Conservation (phyloP, 2,888 invertebrate genomes). For the Lasioglossum oenotherae region DNA sequence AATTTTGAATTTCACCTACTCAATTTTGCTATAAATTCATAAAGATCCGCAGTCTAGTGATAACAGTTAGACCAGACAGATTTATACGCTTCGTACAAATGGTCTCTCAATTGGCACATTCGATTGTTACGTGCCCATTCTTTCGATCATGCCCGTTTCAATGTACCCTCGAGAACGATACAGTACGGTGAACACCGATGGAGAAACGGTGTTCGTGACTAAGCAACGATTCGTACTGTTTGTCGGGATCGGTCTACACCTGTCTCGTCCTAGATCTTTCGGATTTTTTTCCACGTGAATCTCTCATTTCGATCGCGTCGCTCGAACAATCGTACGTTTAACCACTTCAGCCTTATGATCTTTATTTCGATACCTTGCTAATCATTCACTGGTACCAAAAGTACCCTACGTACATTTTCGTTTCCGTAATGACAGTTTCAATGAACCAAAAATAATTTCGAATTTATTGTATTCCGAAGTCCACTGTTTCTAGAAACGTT, state of each 20-base stretch:
- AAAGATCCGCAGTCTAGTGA: too few relatives aligned
- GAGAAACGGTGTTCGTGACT: slow-evolving; percentile 63
- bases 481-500: background rate
- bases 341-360: slow-evolving; percentile 2
- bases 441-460: background rate
- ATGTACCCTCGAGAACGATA: slow-evolving; percentile 22
- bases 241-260: slow-evolving; percentile 47
- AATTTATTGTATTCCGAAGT: background rate
- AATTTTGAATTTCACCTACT: too few relatives aligned
- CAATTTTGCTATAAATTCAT: too few relatives aligned
- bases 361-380: background rate
- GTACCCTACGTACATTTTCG: background rate
- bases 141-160: slow-evolving; percentile 31
- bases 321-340: slow-evolving; percentile 3
- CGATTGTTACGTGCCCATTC: slow-evolving; percentile 15
- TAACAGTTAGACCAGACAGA: background rate
- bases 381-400: background rate
- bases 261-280: slow-evolving; percentile 63
- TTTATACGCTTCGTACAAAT: background rate
- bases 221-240: slow-evolving; percentile 55
- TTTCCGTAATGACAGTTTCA: background rate
- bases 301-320: slow-evolving; percentile 19
- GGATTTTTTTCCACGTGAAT: slow-evolving; percentile 36
- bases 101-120: background rate
- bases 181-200: slow-evolving; percentile 51